Percentiles rank a stretch among this genome's conserved stretches.
Evolutionary conservation across 35 echinoderm and acorn worm genomes (phyloP).

Genomic region (Holothuria glaberrima): DNA sequence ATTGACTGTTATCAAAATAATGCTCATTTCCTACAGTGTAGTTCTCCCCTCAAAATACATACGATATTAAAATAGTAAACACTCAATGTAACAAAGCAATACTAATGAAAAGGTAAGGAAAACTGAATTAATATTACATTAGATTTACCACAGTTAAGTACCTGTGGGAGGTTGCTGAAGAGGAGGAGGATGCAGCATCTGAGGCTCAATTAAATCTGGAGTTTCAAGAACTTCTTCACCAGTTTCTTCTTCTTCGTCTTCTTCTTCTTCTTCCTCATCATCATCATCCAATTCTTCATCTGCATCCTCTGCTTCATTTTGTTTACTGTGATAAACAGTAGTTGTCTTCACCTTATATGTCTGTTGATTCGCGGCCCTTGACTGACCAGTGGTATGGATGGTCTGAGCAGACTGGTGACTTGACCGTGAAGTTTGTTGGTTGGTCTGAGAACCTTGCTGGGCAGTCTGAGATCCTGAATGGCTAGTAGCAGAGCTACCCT

Average conservation of each 20-base stretch:
- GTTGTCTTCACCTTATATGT: slow-evolving; percentile 20
- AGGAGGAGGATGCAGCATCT: slow-evolving; percentile 4
- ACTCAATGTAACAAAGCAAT: no score
- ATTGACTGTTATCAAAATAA: no score
- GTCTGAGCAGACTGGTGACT: background rate
- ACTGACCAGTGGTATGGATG: background rate
- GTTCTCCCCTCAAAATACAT: no score
- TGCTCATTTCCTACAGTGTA: no score
- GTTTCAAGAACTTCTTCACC: slow-evolving; percentile 8
- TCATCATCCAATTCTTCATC: background rate
- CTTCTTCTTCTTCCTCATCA: background rate
- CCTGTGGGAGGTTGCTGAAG: slow-evolving; percentile 38
- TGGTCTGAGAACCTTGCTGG: background rate
- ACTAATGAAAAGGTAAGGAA: no score
- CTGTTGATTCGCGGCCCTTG: background rate
- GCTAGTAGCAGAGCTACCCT: background rate
- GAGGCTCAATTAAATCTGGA: slow-evolving; percentile 19
- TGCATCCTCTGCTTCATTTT: no score
- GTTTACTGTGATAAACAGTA: background rate
- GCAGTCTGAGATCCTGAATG: background rate
- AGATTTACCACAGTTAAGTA: background rate
- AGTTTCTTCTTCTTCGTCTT: no score
- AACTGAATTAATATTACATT: no score
- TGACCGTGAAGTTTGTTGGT: background rate
- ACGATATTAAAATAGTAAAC: no score